Evolutionary conservation across 2,113 vertebrate species (phyloP).

Genomic region (Megaceryle maxima): DNA sequence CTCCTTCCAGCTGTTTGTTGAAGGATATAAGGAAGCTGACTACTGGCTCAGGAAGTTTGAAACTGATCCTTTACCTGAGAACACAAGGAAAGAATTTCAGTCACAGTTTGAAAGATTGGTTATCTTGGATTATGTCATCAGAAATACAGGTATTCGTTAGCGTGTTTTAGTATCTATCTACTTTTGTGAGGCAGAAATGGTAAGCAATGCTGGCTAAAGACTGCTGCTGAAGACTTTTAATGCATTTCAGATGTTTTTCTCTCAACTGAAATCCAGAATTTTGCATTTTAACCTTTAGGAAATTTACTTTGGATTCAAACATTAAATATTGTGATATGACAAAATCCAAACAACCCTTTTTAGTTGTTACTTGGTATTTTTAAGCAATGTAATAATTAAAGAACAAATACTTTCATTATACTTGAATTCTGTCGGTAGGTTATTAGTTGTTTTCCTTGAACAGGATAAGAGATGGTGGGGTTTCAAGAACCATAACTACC

Average conservation of each 20-base stretch:
- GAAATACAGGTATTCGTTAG: constrained; percentile 88
- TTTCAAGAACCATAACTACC: neutral
- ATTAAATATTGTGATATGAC: neutral
- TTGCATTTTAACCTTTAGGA: neutral
- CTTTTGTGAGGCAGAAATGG: neutral
- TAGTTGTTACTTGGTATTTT: neutral
- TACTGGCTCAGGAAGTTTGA: constrained; percentile 97
- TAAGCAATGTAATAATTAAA: neutral
- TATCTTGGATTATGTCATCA: constrained; percentile 94
- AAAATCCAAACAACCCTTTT: neutral
- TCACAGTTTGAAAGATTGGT: constrained; percentile 95
- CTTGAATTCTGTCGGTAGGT: neutral
- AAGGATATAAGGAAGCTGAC: constrained; percentile 94
- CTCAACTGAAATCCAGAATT: neutral
- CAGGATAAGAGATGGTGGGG: neutral
- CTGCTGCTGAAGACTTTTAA: neutral
- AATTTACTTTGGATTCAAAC: neutral
- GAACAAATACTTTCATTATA: neutral
- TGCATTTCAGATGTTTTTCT: neutral
- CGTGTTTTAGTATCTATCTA: neutral
- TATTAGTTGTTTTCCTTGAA: neutral
- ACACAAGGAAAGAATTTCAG: constrained; percentile 96
- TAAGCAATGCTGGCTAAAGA: neutral
- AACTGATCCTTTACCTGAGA: constrained; percentile 94
- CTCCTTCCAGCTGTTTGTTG: constrained; percentile 97